A percentile compares a stretch with the other conserved stretches of the same genome.
phyloP scores from a whole-genome alignment of 2,888 invertebrate genomes.

The Cantharis nigra region DNA sequence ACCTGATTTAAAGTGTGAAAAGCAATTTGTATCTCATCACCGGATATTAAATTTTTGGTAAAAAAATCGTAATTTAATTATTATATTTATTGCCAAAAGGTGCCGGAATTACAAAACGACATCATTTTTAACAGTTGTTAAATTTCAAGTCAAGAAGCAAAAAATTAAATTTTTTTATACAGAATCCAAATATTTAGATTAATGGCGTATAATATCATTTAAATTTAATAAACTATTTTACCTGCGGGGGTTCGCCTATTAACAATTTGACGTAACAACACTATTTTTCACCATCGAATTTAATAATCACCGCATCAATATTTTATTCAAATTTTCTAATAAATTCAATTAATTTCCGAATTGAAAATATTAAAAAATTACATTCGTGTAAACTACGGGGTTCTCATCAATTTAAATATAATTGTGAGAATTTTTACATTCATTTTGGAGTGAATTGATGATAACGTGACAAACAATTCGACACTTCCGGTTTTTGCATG shows the following conservation, averaged over 20 bases:
- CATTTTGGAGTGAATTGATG: neutral
- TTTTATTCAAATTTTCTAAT: neutral
- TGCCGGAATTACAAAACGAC: neutral
- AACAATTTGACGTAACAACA: neutral
- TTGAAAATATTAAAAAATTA: neutral
- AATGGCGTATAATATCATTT: neutral
- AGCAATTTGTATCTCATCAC: constrained; percentile 21
- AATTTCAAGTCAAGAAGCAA: neutral
- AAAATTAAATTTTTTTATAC: neutral
- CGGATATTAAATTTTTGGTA: neutral
- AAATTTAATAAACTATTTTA: neutral
- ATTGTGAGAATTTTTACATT: constrained; percentile 4
- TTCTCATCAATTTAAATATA: neutral
- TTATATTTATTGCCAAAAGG: neutral
- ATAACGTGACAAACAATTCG: neutral
- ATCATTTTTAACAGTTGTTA: neutral
- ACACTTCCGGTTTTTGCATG: neutral
- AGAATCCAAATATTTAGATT: neutral
- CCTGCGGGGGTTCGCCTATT: neutral
- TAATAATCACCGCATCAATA: neutral
- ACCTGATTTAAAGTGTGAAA: constrained; percentile 44
- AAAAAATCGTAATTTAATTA: constrained; percentile 12
- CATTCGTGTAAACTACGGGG: neutral
- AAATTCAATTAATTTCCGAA: neutral
- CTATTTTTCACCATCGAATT: neutral